These are phyloP conservation scores for Anorthoa munda DNA, from an alignment of 2,888 invertebrate species.

Conservation along the genomic window DNA sequence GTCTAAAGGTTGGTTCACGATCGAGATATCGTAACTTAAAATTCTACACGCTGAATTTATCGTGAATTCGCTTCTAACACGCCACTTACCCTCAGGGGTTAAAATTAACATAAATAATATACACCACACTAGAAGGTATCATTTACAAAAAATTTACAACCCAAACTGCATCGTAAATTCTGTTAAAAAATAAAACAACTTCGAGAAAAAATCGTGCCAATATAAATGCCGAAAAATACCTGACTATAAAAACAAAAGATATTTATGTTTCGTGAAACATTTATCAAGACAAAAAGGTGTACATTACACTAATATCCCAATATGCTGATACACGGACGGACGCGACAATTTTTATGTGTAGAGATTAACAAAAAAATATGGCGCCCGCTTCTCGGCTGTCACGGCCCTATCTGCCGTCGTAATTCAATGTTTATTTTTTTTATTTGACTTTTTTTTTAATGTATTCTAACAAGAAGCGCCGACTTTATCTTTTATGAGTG, in stretches of 20 bases:
- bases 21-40: slow-evolving; percentile 27
- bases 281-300: slow-evolving; percentile 68
- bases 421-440: slow-evolving; percentile 78
- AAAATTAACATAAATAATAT: slow-evolving; percentile 38
- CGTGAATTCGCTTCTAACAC: slow-evolving; percentile 23
- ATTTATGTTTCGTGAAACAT: slow-evolving; percentile 65
- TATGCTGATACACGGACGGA: slow-evolving; percentile 70
- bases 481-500: slow-evolving; percentile 78
- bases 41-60: slow-evolving; percentile 25
- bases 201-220: slow-evolving; percentile 52
- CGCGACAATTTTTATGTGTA: slow-evolving; percentile 75
- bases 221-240: slow-evolving; percentile 56
- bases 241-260: slow-evolving; percentile 56
- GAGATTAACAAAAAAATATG: slow-evolving; percentile 76
- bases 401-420: slow-evolving; percentile 77
- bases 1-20: slow-evolving; percentile 7
- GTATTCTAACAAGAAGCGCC: slow-evolving; percentile 73
- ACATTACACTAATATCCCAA: slow-evolving; percentile 72
- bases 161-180: slow-evolving; percentile 51
- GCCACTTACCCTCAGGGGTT: slow-evolving; percentile 19
- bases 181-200: slow-evolving; percentile 46
- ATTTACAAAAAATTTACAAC: slow-evolving; percentile 34
- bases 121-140: slow-evolving; percentile 24
- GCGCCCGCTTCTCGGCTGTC: slow-evolving; percentile 74
- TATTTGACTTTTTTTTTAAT: slow-evolving; percentile 73